Evolutionary conservation across 1,140 invertebrate genomes (phyloP).

Genomic region (Drosophila sturtevanti): DNA sequence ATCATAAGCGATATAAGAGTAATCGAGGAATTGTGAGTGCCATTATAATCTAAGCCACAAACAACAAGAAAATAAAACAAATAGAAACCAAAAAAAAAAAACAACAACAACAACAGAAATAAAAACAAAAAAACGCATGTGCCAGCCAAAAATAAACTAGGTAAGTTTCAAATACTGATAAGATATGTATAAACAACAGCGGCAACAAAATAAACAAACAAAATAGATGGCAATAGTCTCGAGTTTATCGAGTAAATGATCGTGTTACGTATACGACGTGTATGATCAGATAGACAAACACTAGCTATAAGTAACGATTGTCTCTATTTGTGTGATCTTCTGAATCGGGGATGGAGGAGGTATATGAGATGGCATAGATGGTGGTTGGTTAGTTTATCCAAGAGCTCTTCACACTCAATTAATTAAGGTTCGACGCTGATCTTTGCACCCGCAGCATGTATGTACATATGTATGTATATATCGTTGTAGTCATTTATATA

Average conservation of each 20-base stretch:
- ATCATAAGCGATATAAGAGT: neutral
- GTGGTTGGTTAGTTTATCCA: slow-evolving; percentile 15
- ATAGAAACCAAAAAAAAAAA: no score
- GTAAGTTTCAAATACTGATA: slow-evolving; percentile 35
- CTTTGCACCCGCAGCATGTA: slow-evolving; percentile 66
- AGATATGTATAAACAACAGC: slow-evolving; percentile 34
- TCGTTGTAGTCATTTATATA: no score
- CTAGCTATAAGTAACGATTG: slow-evolving; percentile 11
- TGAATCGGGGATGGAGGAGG: no score
- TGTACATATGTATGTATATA: slow-evolving; percentile 12
- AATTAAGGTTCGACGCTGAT: slow-evolving; percentile 78
- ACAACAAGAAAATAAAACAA: neutral
- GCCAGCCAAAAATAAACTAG: slow-evolving; percentile 25
- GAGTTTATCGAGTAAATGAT: neutral
- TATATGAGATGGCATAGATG: neutral
- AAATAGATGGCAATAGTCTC: neutral
- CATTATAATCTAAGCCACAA: slow-evolving; percentile 22
- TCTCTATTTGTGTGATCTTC: slow-evolving; percentile 48
- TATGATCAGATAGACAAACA: neutral
- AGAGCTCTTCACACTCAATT: slow-evolving; percentile 57
- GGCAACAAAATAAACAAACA: neutral
- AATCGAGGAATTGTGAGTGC: neutral
- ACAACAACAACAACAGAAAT: no score
- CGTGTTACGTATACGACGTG: slow-evolving; percentile 2
- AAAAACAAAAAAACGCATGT: slow-evolving; percentile 34